Base-by-base conservation (phyloP, 2,113 vertebrate species). In the Telmatochromis bifrenatus region DNA sequence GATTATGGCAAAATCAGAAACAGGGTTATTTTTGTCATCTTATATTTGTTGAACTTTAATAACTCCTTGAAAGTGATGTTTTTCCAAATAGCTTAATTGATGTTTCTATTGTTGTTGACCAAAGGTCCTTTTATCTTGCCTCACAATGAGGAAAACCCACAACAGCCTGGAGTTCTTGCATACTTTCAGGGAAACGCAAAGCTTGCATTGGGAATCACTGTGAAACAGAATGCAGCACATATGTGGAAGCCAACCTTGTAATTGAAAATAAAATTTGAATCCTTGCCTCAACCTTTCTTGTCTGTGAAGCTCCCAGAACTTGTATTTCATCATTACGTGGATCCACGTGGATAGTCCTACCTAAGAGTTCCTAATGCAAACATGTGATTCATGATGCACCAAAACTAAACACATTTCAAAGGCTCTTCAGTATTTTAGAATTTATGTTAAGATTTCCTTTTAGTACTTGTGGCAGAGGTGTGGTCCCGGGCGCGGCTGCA, bases 1-100 rank as follows among this genome's bases (percentile, higher is more conserved):
- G 21, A 73, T 73, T 45, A 73, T 73, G 68, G 21, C 8, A 73
- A 73, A 73, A 17, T 45, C 37, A 45, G 21, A 45, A 73, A 73
- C 37, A 26, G 68, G 9, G 10, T 77, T 49, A 49, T 31, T 77
- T 77, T 8, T 49, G 42, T 6, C 73, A 51, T 3, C 70, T 19
- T 3, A 49, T 51, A 49, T 51, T 77, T 31, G 73, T 13, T 51
- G 15, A 31, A 51, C 45, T 51, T 77, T 6, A 77, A 13, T n/a
- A 77, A 51, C 45, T 77, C 7, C 17, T 77, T 77, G 9, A 75
- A 75, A 31, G 1, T 4, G 31, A 17, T 12, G 35, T 70, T 70
- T 75, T 77, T 8, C 2, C 23, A 75, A 77, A 19, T 19, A 31
- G 26, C 26, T 28, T 77, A 31, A 13, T 33, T 31, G 45, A 31